Percentiles rank a stretch among this genome's conserved stretches.
These are phyloP conservation scores for Scaeva pyrastri DNA, from an alignment of 2,888 invertebrate species.

Conservation along the genomic window DNA sequence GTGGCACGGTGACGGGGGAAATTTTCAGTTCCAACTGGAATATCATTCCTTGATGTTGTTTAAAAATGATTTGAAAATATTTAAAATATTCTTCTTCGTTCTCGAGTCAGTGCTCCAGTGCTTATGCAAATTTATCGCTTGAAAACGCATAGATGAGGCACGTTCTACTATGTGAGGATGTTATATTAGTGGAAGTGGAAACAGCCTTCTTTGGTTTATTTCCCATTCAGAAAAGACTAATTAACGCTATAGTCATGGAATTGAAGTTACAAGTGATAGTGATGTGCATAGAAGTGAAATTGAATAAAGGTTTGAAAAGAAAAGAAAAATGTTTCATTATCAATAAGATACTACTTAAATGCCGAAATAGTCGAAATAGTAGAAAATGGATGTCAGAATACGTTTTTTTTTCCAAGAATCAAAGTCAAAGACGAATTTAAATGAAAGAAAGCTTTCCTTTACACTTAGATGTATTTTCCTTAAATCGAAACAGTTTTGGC, in stretches of 20 bases:
- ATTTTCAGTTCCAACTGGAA: conserved; percentile 29
- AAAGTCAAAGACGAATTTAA: no score
- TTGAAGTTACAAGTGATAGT: neutral
- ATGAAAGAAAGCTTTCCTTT: no score
- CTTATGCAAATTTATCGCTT: conserved; percentile 59
- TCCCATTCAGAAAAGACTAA: conserved; percentile 14
- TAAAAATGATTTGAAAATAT: conserved; percentile 33
- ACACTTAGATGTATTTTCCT: no score
- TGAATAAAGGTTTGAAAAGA: no score
- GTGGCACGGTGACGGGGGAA: no score
- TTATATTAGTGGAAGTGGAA: conserved; percentile 19
- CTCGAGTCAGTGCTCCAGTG: neutral
- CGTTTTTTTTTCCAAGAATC: no score
- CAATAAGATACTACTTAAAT: no score
- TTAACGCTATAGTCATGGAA: neutral
- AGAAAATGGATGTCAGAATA: no score
- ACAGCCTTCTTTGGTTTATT: neutral
- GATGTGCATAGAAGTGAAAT: no score
- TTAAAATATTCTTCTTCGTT: neutral
- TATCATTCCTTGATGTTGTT: conserved; percentile 37
- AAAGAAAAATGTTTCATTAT: no score
- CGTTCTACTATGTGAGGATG: neutral
- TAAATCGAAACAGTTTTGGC: no score
- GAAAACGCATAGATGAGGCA: conserved; percentile 37
- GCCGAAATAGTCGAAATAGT: no score